Evolutionary conservation across 92 coral and sea anemone species (phyloP), one percentile per base, ranked within the genome.

Genomic region (Phymanthus crucifer): DNA sequence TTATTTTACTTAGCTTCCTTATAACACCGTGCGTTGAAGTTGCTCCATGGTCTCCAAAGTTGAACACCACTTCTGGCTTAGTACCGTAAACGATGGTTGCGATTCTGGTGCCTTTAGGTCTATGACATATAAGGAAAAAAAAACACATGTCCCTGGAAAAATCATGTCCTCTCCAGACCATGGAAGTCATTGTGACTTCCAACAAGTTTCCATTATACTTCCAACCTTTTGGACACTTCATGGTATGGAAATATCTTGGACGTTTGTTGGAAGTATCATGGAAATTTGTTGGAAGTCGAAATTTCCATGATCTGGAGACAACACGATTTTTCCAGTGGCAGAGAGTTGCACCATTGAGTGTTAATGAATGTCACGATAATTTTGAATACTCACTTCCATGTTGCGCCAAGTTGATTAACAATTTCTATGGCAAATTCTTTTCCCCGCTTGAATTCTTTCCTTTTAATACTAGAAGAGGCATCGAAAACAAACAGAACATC

Each of bases 401-500:
- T 83, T 1, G 72, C 57, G 5, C 94, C 93, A 37, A 93, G 89
- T 33, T 79, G 68, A 32, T 71, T 52, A 18, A 93, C 94, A 11
- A 93, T 52, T 18, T 48, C 80, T 23, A 52, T 48, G 4, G 90
- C 89, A 27, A 93, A 91, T 7, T 86, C 57, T 64, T 81, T 40
- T 21, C 84, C 94, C 36, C 26, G 40, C 40, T 27, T n/a, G 21
- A 83, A 83, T 32, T 58, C 79, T 13, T 32, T 70, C 3, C 32
- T 40, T 18, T 35, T 77, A 4, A 93, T 85, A 54, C 98, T 93
- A 70, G 89, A 77, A 3, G 98, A 93, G 27, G 93, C 89, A 86
- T 93, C 98, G 54, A 93, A 78, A 6, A 93, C 89, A 77, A 93
- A 88, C 40, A 93, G 88, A 0, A 93, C 86, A 56, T 93, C 98